phyloP scores from a whole-genome alignment of 2,113 vertebrate species.

The Erinaceus europaeus region DNA sequence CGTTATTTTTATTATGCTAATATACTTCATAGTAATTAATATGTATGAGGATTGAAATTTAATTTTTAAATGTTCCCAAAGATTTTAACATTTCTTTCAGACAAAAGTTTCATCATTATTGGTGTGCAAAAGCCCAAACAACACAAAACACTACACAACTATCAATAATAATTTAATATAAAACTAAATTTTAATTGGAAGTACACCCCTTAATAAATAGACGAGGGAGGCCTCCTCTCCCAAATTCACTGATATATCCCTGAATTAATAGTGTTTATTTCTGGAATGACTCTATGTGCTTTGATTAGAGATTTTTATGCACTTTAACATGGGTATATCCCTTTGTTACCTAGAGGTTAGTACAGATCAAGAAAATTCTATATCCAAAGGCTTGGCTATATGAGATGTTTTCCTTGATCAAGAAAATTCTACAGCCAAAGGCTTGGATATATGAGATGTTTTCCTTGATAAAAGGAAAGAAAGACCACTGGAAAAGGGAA shows the following conservation, averaged over 20 bases:
- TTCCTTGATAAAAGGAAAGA: too few species aligned
- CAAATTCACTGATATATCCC: neutral
- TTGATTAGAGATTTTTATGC: neutral
- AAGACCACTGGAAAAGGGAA: too few species aligned
- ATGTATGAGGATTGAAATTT: neutral
- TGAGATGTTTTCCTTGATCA: neutral
- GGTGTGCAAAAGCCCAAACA: neutral
- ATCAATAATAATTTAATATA: neutral
- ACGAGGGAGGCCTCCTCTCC: neutral
- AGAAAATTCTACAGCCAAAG: neutral
- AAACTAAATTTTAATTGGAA: slow-evolving; percentile 4
- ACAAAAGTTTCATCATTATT: neutral
- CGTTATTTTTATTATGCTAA: neutral
- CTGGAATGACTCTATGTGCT: neutral
- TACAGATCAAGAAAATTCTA: neutral
- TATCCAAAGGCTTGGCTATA: fast-evolving
- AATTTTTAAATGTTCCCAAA: too few species aligned
- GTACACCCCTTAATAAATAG: neutral
- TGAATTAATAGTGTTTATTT: neutral
- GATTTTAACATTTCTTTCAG: neutral
- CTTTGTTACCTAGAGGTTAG: neutral
- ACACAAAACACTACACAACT: neutral
- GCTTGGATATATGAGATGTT: too few species aligned
- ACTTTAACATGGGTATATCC: neutral
- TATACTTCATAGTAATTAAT: neutral